Base-by-base conservation (phyloP, 53 echinoderm and acorn worm genomes). In the Patiria pectinifera region DNA sequence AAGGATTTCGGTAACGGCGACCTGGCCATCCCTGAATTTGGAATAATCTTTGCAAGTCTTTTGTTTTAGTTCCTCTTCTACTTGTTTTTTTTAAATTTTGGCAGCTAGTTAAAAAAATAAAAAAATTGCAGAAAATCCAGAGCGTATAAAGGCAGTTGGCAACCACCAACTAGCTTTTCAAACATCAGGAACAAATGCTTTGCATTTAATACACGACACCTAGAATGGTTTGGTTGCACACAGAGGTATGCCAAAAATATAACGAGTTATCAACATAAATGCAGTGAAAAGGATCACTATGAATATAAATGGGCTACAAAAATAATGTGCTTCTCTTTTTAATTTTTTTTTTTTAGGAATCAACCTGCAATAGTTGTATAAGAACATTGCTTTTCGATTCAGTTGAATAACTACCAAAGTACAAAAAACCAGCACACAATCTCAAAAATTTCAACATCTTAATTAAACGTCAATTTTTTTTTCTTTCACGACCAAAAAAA, bases 361-460 rank as follows among this genome's bases (percentile, higher is more conserved):
- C 93, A 93, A 87, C 87, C 83, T 88, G 92, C 83, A 85, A 89
- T 85, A 93, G 84, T 83, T 93, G 90, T 83, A 62, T 89, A 89
- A 59, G 83, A 91, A 91, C 85, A 93, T 91, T 93, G 91, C 93
- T 91, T 93, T 76, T 93, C 91, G 63, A 88, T 93, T 84, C 78
- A 62, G 74, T 44, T 82, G 70, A 84, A 66, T 71, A 80, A 86
- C 91, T 91, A 86, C 91, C 91, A 91, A 91, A 94, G 94, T 94
- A 93, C 91, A 94, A 91, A 94, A 53, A 94, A 92, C 86, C 92
- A 92, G 94, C 94, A 94, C 94, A 94, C 94, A 92, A 86, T 94
- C 94, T 86, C 76, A 86, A 91, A 53, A 91, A 91, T 86, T 91
- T 86, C 84, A 94, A 94, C 94, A 94, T 87, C 91, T 91, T 91